Evolutionary conservation across 1,140 invertebrate genomes (phyloP).

Genomic region (Fopius arisanus): DNA sequence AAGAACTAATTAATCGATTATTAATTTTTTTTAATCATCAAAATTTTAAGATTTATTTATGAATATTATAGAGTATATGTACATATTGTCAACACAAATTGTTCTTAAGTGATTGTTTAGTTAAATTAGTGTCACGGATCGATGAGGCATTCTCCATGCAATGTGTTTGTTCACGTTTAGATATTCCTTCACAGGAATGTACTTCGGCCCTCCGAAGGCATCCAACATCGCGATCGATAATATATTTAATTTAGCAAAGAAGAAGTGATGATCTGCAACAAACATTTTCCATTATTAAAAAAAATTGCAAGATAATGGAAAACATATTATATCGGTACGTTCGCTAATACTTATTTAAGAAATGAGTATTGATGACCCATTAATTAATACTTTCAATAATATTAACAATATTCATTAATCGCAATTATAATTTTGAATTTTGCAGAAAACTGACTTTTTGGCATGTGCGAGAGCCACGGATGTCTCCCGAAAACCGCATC

Average conservation of each 20-base stretch:
- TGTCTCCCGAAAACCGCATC: conserved; percentile 74
- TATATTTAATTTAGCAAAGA: conserved; percentile 78
- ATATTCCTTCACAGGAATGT: conserved; percentile 71
- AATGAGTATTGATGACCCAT: conserved; percentile 27
- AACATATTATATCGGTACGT: no score
- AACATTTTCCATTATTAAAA: conserved; percentile 13
- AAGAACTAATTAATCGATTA: no score
- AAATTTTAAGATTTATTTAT: no score
- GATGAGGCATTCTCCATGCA: not conserved
- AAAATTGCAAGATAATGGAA: not conserved
- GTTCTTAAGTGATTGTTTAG: not conserved
- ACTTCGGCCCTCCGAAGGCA: conserved; percentile 78
- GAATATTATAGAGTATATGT: not conserved
- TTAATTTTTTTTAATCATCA: no score
- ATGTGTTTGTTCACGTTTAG: conserved; percentile 44
- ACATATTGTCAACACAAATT: not conserved
- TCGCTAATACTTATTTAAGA: conserved; percentile 12
- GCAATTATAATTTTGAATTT: not conserved
- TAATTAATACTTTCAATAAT: not conserved
- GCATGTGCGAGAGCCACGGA: conserved; percentile 73
- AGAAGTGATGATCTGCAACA: conserved; percentile 75
- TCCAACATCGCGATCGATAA: conserved; percentile 75
- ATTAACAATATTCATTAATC: not conserved
- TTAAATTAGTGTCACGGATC: not conserved
- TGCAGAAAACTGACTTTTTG: conserved; percentile 58